Evolutionary conservation across 2,113 vertebrate genomes (phyloP), one percentile per base, ranked within the genome.

Genomic region (Phyllostomus discolor): DNA sequence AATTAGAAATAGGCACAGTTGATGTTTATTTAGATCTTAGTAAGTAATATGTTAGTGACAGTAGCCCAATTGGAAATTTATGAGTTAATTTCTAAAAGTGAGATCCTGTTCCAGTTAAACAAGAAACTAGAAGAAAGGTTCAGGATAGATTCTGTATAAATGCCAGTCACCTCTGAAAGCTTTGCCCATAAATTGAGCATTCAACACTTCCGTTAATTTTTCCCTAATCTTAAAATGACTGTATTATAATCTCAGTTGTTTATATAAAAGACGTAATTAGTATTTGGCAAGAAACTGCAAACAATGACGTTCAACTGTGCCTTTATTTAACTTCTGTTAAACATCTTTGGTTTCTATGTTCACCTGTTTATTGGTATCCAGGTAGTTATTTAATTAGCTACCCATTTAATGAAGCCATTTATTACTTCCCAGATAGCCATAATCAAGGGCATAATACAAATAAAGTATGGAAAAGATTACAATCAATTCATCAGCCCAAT

Each of bases 271-370:
- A 91, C 28, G 28, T 62, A 43, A 94, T 87, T 85, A 91, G 88
- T 84, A 66, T 73, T 94, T 96, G 70, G 79, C 89, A 93, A 92
- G 86, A 86, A 93, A 75, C 22, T 84, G 35, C 28, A 90, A 95
- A 86, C 67, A 86, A 70, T 82, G 85, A 82, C 0, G 0, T 19
- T 96, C 41, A 33, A 35, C 66, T 96, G n/a, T 43, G 91, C 91
- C 93, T 64, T 89, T 88, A 43, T 76, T 97, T 50, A 96, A 95
- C 73, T 81, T 92, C 91, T 92, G 91, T 54, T 89, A 86, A 97
- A 91, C 35, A 50, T 92, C 28, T 95, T 95, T 59, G 81, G 76
- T 98, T 98, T 98, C 96, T 98, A 78, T 97, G 73, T 95, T 98
- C 94, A 83, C 73, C 83, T 97, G 94, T 97, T 97, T 97, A 96